Percentiles rank a stretch among this genome's conserved stretches.
Evolutionary conservation across 2,888 invertebrate genomes (phyloP).

Genomic region (Bellardia pandia): DNA sequence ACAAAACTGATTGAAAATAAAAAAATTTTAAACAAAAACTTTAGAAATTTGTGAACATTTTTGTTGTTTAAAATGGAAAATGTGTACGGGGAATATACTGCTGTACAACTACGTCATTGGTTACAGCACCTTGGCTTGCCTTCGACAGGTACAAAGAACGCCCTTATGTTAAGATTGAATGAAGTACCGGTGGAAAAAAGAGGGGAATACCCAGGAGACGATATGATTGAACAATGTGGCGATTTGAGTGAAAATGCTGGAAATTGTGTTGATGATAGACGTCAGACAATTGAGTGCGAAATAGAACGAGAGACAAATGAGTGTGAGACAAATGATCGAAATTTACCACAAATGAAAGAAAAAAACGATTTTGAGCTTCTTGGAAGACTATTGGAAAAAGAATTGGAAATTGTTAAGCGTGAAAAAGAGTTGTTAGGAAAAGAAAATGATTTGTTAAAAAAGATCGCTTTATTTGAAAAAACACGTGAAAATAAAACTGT

Average conservation of each 20-base stretch:
- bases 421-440: slow-evolving; percentile 29
- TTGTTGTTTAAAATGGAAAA: neutral
- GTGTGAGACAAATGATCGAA: too few relatives aligned
- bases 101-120: slow-evolving; percentile 26
- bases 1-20: too few relatives aligned
- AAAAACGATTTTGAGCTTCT: neutral
- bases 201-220: slow-evolving; percentile 14
- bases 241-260: too few relatives aligned
- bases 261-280: neutral
- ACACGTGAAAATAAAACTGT: too few relatives aligned
- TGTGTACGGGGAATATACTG: slow-evolving; percentile 5
- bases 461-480: neutral
- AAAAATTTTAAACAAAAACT: too few relatives aligned
- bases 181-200: slow-evolving; percentile 15
- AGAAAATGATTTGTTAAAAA: slow-evolving; percentile 44
- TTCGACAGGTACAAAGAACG: slow-evolving; percentile 36
- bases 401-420: slow-evolving; percentile 4
- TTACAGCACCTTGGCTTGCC: slow-evolving; percentile 8
- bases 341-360: neutral
- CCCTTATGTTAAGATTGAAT: slow-evolving; percentile 2
- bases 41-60: too few relatives aligned
- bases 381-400: neutral
- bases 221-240: neutral
- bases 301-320: neutral
- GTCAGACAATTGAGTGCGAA: neutral